Evolutionary conservation across 1,140 invertebrate genomes (phyloP).

Genomic region (Leucophenga varia): DNA sequence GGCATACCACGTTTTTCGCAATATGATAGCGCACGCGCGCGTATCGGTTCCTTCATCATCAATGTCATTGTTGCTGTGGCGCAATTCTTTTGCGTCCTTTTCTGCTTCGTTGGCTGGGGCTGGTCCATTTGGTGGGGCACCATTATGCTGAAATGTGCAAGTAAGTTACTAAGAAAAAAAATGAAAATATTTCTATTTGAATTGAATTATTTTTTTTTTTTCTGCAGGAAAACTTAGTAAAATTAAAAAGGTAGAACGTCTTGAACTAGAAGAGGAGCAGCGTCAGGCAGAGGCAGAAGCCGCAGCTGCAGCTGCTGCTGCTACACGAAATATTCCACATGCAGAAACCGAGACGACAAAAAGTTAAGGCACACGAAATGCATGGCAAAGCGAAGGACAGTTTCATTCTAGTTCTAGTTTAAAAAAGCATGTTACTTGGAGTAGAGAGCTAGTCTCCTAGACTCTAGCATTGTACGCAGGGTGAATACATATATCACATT

Average conservation of each 20-base stretch:
- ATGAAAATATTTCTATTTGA: not conserved
- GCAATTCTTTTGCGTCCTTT: conserved; percentile 90
- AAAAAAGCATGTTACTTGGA: too few species aligned
- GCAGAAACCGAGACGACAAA: conserved; percentile 33
- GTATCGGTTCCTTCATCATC: conserved; percentile 75
- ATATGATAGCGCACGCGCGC: conserved; percentile 67
- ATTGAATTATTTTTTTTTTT: not conserved
- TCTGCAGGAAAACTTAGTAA: conserved; percentile 45
- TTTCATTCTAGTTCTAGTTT: too few species aligned
- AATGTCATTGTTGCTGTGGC: conserved; percentile 81
- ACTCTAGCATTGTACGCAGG: too few species aligned
- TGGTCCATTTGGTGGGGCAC: conserved; percentile 97
- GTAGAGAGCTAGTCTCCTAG: too few species aligned
- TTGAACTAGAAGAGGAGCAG: conserved; percentile 51
- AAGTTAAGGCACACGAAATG: too few species aligned
- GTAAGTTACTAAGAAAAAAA: conserved; percentile 57
- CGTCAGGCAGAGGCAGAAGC: conserved; percentile 44
- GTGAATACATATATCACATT: too few species aligned
- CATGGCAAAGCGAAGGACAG: too few species aligned
- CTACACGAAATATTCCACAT: conserved; percentile 8
- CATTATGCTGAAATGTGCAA: conserved; percentile 78
- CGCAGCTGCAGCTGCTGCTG: conserved; percentile 15
- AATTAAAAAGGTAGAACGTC: conserved; percentile 51
- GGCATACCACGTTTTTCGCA: conserved; percentile 83
- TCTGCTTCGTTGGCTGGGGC: conserved; percentile 94